phyloP scores from a whole-genome alignment of 2,888 invertebrate genomes.

The Melieria picta region DNA sequence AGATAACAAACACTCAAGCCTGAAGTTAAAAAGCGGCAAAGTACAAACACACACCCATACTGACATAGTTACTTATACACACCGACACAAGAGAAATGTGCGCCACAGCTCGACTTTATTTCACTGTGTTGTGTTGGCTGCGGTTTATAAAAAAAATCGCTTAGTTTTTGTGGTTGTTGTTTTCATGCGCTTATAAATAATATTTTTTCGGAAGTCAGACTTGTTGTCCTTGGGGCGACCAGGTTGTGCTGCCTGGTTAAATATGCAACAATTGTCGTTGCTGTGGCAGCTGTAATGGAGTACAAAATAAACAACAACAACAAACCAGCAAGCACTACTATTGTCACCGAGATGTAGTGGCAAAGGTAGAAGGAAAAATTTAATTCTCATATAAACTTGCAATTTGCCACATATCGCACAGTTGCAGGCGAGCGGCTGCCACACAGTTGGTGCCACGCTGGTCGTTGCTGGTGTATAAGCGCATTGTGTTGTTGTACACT shows the following conservation, averaged over 20 bases:
- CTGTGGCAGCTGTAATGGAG: too few relatives aligned
- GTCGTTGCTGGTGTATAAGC: constrained; percentile 1
- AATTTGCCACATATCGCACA: constrained; percentile 16
- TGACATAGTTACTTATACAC: not conserved
- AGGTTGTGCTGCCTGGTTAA: not conserved
- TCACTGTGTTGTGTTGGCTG: too few relatives aligned
- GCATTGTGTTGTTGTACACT: too few relatives aligned
- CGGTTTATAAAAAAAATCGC: too few relatives aligned
- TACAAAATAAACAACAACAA: not conserved
- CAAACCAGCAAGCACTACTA: not conserved
- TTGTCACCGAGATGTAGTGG: not conserved
- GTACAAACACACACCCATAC: constrained; percentile 19
- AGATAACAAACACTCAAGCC: too few relatives aligned
- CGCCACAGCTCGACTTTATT: too few relatives aligned
- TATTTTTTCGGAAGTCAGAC: too few relatives aligned
- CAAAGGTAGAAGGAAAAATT: not conserved
- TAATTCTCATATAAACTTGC: constrained; percentile 19
- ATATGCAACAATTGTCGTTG: too few relatives aligned
- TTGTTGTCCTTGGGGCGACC: too few relatives aligned
- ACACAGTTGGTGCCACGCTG: not conserved
- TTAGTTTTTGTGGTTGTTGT: too few relatives aligned
- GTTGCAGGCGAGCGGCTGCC: not conserved
- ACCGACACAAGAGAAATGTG: too few relatives aligned
- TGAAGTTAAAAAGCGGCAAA: not conserved
- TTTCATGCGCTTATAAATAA: too few relatives aligned